A percentile compares a stretch with the other conserved stretches of the same genome.
Evolutionary conservation across 2,888 invertebrate species (phyloP).

Genomic region (Leptinotarsa tumamoca): DNA sequence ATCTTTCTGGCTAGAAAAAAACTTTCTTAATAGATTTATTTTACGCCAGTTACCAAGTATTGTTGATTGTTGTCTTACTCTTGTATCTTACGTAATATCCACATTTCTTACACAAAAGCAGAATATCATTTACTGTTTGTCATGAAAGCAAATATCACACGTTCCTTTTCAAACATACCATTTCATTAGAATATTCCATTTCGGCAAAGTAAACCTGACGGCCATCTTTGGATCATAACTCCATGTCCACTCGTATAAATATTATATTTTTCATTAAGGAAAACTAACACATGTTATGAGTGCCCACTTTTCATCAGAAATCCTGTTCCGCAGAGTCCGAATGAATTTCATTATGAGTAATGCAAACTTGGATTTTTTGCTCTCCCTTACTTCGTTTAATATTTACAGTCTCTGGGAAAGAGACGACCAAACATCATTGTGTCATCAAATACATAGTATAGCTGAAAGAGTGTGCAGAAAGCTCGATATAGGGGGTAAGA

Average conservation of each 20-base stretch:
- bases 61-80: no score
- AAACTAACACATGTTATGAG: constrained; percentile 34
- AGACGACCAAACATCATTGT: constrained; percentile 35
- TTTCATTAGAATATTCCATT: constrained; percentile 30
- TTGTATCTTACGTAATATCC: no score
- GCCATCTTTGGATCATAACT: constrained; percentile 28
- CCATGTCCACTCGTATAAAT: constrained; percentile 23
- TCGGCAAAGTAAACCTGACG: constrained; percentile 26
- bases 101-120: neutral
- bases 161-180: constrained; percentile 20
- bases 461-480: constrained; percentile 32
- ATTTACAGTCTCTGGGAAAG: constrained; percentile 1
- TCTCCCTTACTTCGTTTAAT: constrained; percentile 17
- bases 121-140: neutral
- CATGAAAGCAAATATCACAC: constrained; percentile 8
- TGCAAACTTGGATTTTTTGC: constrained; percentile 16
- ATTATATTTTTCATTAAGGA: constrained; percentile 36
- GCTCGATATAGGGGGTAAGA: constrained; percentile 21
- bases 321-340: constrained; percentile 21
- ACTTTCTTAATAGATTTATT: no score
- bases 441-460: constrained; percentile 42
- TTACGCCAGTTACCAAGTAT: no score
- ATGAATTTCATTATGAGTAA: constrained; percentile 20
- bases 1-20: no score
- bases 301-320: constrained; percentile 27